phyloP scores from a whole-genome alignment of 92 coral and sea anemone species.

The Galaxea fascicularis region DNA sequence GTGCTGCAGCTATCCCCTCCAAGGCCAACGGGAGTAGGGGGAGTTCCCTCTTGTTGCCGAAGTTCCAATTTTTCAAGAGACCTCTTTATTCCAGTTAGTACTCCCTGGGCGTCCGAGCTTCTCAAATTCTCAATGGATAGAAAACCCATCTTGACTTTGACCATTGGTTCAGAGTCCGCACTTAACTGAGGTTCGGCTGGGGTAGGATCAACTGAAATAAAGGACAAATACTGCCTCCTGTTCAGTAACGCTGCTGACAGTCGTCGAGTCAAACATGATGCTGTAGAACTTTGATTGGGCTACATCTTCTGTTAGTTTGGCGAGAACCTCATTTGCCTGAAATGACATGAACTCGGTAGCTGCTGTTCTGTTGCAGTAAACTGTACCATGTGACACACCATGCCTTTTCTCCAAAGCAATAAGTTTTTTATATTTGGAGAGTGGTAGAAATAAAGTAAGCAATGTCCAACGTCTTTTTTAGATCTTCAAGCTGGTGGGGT shows the following conservation, averaged over 20 bases:
- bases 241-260: conserved; percentile 54
- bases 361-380: conserved; percentile 12
- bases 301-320: conserved; percentile 43
- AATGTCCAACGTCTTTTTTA: conserved; percentile 45
- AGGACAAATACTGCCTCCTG: conserved; percentile 60
- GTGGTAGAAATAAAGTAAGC: conserved; percentile 62
- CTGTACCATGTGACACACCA: conserved; percentile 27
- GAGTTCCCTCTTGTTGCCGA: conserved; percentile 17
- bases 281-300: conserved; percentile 62
- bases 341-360: conserved; percentile 49
- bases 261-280: conserved; percentile 63
- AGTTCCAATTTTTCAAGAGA: no score
- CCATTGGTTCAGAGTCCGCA: conserved; percentile 48
- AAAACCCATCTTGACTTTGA: no score
- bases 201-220: conserved; percentile 60
- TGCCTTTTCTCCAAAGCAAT: conserved; percentile 59
- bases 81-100: conserved; percentile 37
- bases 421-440: conserved; percentile 60
- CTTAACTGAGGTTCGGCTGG: conserved; percentile 33
- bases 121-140: conserved; percentile 37
- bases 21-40: conserved; percentile 54
- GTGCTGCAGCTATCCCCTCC: conserved; percentile 66
- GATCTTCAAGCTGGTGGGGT: conserved; percentile 44
- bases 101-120: conserved; percentile 30
- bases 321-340: conserved; percentile 54